Base-by-base conservation (phyloP, 2,797 vertebrate species). In the Craterocephalus amniculus region DNA sequence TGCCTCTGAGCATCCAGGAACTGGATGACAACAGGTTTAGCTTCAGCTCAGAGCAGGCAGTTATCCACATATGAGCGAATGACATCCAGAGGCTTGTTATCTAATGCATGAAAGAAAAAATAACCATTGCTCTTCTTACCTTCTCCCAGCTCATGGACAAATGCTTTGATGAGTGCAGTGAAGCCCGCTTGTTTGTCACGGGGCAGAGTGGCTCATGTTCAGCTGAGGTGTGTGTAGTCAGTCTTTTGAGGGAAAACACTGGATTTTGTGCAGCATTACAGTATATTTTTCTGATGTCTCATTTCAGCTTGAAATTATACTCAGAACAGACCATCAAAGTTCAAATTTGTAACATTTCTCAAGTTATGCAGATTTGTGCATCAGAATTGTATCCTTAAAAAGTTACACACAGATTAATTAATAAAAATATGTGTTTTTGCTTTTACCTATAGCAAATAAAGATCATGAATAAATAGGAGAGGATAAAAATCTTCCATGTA, bases 11-110 rank as follows among this genome's bases (percentile, higher is more conserved):
- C 32, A 91, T 95, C 81, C 91, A 95, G 74, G 94, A 96, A 65
- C 86, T 94, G 9, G 88, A 94, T 65, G 92, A 91, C 65, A 91
- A 85, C 83, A 95, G 91, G 60, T 95, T 96, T 75, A 94, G 89
- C 87, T 95, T 95, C 88, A 65, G 58, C 76, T 92, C 90, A 18
- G 90, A 84, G 71, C 91, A 95, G 68, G 29, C 78, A 13, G 70
- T 94, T 76, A 69, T 90, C 55, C 84, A 92, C 70, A 94, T 96
- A 79, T 84, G 76, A 40, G 36, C 0, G 36, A 27, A 24, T 35
- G 0, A 58, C 32, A 63, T 1, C 0, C 6, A 24, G 3, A 18
- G 16, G 31, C 7, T 60, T 8, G 29, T 4, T 1, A 38, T 18
- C 20, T 1, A 27, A 2, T 43, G 1, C 34, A 24, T 14, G 0